Conservation (phyloP, 2,888 invertebrate species). For the Periphyllus acericola region DNA sequence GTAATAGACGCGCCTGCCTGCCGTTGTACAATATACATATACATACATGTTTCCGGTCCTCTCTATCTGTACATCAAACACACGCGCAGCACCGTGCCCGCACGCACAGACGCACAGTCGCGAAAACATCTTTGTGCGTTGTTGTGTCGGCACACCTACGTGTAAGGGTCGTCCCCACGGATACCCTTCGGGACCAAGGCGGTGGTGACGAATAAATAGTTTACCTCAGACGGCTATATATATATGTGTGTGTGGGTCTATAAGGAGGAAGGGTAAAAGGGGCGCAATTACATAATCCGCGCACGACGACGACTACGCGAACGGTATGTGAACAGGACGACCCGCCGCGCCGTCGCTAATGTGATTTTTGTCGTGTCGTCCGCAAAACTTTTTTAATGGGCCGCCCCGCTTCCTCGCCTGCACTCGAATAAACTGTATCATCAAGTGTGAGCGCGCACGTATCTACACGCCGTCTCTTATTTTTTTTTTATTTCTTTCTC, state of each 20-base stretch:
- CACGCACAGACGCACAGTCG: background rate
- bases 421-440: background rate
- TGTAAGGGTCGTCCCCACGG: slow-evolving; percentile 37
- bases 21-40: background rate
- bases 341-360: slow-evolving; percentile 1
- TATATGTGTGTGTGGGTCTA: no score
- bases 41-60: background rate
- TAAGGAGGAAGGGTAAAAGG: background rate
- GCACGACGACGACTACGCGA: background rate
- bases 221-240: background rate
- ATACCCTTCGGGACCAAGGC: slow-evolving; percentile 1
- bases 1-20: background rate
- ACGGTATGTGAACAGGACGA: background rate
- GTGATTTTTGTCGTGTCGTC: slow-evolving; percentile 53
- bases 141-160: background rate
- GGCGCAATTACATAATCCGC: slow-evolving; percentile 23
- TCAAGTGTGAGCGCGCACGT: background rate
- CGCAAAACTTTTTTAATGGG: slow-evolving; percentile 55
- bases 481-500: background rate
- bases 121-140: background rate
- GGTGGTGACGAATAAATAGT: slow-evolving; percentile 44
- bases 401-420: background rate
- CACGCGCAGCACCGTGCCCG: background rate
- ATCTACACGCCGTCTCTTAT: background rate
- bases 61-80: background rate